Evolutionary conservation across 2,888 invertebrate species (phyloP).

Genomic region (Stegana nigrithorax): DNA sequence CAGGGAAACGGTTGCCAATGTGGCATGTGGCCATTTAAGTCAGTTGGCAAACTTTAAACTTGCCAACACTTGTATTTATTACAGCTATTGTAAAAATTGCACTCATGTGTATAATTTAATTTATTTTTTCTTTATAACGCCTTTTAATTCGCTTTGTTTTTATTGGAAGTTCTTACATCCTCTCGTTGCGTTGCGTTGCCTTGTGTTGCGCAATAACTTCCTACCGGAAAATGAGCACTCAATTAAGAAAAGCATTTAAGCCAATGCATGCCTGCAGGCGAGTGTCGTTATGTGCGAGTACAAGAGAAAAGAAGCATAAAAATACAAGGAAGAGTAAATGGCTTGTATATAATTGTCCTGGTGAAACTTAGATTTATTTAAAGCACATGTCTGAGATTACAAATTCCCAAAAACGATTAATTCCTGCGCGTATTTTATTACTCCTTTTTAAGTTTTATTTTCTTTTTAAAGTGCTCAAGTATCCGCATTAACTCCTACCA

Average conservation of each 20-base stretch:
- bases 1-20: too few species aligned
- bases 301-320: too few species aligned
- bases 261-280: conserved; percentile 32
- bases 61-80: not conserved
- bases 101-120: conserved; percentile 61
- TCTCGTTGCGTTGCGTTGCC: too few species aligned
- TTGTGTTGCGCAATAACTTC: conserved; percentile 60
- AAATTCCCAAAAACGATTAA: not conserved
- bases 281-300: not conserved
- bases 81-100: conserved; percentile 42
- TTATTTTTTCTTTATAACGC: too few species aligned
- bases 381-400: not conserved
- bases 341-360: not conserved
- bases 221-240: conserved; percentile 62
- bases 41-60: not conserved
- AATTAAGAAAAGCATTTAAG: conserved; percentile 57
- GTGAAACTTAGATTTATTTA: not conserved
- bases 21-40: not conserved
- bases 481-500: too few species aligned
- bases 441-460: too few species aligned
- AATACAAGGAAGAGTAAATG: too few species aligned
- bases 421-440: too few species aligned
- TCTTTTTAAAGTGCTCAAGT: too few species aligned
- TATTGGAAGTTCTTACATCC: too few species aligned
- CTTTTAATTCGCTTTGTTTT: not conserved